Base-by-base conservation (phyloP, 2,113 vertebrate genomes). In the Gobiocypris rarus region DNA sequence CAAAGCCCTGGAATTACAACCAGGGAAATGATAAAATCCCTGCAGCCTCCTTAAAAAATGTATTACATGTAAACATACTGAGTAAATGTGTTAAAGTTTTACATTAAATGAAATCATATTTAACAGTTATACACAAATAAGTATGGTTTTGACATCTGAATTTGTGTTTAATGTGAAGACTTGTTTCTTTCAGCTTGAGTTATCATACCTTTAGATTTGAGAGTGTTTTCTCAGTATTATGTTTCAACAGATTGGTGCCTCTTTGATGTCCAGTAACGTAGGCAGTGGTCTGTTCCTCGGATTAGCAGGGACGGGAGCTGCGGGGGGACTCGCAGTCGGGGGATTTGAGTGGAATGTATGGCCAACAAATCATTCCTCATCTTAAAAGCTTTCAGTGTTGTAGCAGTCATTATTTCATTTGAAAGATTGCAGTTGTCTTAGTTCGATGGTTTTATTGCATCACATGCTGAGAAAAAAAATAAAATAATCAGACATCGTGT, bases 211-310 rank as follows among this genome's bases (percentile, higher is more conserved):
- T 48, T 81, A 52, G 43, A 34, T 67, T 19, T 26, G 14, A 22
- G 14, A 65, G 26, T 22, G 26, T 81, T 65, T 52, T 65, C 59
- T 48, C 34, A 61, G 56, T 61, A 78, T 78, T 84, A 1, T 76
- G 26, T 59, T 45, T 73, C 89, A 83, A 83, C 92, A 98, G 98
- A 99, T 99, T 1, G 97, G 97, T 75, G 97, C 98, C 7, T 99
- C 97, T 31, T 90, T 98, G 86, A 98, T 99, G 97, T 98, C 97
- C 76, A 98, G 95, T 87, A 97, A 99, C 0, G 97, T 99, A 89
- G 97, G 97, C 91, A 99, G 97, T 9, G 96, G 97, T 2, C 90
- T 98, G 15, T 96, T 99, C 89, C 94, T 99, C 0, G 97, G 97
- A 34, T 91, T 99, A 82, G 98, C 97, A 0, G 97, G 97, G 74